These are phyloP conservation scores for Lepidochitona cinerea DNA, from an alignment of 2,888 invertebrate species.

Conservation along the genomic window DNA sequence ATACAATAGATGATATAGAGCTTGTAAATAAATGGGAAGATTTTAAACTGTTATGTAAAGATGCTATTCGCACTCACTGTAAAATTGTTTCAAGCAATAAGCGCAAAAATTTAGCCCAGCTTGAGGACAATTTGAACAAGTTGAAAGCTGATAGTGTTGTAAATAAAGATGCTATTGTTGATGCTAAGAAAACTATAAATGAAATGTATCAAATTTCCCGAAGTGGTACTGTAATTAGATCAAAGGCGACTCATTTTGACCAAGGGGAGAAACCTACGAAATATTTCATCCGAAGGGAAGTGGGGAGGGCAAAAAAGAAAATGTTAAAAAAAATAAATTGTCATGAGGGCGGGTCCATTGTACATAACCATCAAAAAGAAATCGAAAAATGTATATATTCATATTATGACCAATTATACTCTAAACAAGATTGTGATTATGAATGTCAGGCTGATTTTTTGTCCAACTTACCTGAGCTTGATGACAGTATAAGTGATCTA, in stretches of 20 bases:
- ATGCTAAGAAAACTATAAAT: neutral
- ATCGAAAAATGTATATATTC: neutral
- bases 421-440: neutral
- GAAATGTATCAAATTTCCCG: neutral
- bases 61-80: neutral
- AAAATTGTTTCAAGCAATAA: neutral
- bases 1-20: neutral
- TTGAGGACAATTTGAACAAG: neutral
- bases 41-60: neutral
- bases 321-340: neutral
- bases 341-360: neutral
- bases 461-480: no score
- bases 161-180: neutral
- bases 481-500: no score
- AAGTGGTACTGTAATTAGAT: neutral
- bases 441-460: neutral
- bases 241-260: neutral
- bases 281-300: neutral
- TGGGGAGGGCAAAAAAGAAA: neutral
- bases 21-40: neutral
- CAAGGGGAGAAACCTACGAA: neutral
- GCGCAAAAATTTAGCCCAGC: neutral
- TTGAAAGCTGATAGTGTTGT: neutral
- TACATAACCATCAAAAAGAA: neutral
- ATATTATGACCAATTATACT: neutral